phyloP scores from a whole-genome alignment of 2,113 vertebrate genomes.

The Nerophis ophidion region DNA sequence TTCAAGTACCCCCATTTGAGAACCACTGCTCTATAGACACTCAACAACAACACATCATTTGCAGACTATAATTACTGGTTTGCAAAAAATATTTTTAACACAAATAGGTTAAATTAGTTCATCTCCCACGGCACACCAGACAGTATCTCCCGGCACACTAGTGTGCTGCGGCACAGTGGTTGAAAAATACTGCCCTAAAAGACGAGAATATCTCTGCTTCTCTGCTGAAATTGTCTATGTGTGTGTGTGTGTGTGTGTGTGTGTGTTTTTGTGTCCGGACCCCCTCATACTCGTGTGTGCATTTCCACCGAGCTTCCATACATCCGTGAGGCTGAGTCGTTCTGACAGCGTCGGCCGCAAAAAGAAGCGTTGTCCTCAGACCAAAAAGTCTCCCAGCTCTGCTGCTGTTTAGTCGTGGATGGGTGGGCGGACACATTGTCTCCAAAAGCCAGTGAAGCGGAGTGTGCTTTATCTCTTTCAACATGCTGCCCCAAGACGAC shows the following conservation, averaged over 20 bases:
- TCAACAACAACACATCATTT: too few species aligned
- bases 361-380: constrained; percentile 57
- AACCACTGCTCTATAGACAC: too few species aligned
- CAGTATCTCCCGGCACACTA: too few species aligned
- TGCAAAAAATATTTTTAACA: too few species aligned
- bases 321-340: constrained; percentile 50
- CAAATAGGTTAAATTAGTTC: too few species aligned
- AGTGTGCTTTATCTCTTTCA: constrained; percentile 32
- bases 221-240: constrained; percentile 16
- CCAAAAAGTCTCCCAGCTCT: constrained; percentile 39
- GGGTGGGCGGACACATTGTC: constrained; percentile 24
- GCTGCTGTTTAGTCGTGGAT: constrained; percentile 6
- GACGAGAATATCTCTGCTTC: not conserved
- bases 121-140: too few species aligned
- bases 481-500: constrained; percentile 36
- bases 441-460: constrained; percentile 47
- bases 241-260: constrained; percentile 12
- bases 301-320: constrained; percentile 22
- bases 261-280: constrained; percentile 10
- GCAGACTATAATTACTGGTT: too few species aligned
- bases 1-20: too few species aligned
- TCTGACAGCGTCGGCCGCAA: constrained; percentile 63
- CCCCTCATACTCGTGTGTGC: not conserved
- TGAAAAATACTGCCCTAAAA: too few species aligned
- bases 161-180: too few species aligned